A percentile compares a stretch with the other conserved stretches of the same genome.
phyloP scores from a whole-genome alignment of 2,113 vertebrate genomes.

The Isurus oxyrinchus region DNA sequence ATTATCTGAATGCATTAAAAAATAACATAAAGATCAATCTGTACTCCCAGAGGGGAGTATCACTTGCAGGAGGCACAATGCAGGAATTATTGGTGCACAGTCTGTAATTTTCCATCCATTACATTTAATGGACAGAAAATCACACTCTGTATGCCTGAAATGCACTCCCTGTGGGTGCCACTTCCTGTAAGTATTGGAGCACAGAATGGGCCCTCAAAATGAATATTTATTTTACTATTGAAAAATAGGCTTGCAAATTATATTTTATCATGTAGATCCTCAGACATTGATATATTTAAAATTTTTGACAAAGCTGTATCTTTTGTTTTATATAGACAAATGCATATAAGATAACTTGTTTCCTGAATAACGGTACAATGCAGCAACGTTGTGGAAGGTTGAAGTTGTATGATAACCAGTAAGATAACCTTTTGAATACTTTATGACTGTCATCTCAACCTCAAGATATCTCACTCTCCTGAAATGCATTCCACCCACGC shows the following conservation, averaged over 20 bases:
- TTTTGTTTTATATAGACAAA: not conserved
- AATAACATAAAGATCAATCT: constrained; percentile 1
- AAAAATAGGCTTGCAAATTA: not conserved
- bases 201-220: not conserved
- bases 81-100: not conserved
- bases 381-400: not conserved
- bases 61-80: not conserved
- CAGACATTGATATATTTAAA: not conserved
- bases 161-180: not conserved
- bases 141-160: not conserved
- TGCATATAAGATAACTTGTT: not conserved
- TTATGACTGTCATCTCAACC: not conserved
- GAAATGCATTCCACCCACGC: not conserved
- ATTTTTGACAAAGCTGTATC: not conserved
- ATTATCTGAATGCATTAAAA: constrained; percentile 14
- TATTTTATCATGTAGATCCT: not conserved
- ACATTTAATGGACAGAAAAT: constrained; percentile 24
- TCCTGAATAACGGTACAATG: not conserved
- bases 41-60: not conserved
- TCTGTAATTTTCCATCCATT: constrained; percentile 25
- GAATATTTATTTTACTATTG: not conserved
- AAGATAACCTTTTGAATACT: not conserved
- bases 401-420: not conserved
- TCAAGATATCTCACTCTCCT: not conserved
- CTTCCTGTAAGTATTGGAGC: not conserved